These are phyloP conservation scores for Epinotia ramella DNA, from an alignment of 2,888 invertebrate species.

Conservation along the genomic window DNA sequence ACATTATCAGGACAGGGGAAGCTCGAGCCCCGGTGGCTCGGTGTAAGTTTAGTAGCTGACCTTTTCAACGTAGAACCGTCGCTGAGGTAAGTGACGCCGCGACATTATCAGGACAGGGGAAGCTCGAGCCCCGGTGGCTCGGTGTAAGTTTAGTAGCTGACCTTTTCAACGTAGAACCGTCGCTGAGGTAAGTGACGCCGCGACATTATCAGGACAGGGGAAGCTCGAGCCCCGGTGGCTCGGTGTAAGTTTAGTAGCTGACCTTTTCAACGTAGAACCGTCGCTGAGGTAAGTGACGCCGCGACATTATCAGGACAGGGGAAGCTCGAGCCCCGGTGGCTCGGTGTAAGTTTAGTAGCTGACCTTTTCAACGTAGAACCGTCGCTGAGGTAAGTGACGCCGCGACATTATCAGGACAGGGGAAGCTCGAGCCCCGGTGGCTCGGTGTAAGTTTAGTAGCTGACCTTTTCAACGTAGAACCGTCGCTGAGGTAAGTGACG, in stretches of 20 bases:
- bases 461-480: conserved; percentile 13
- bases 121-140: background rate
- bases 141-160: conserved; percentile 3
- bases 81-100: conserved; percentile 9
- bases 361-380: conserved; percentile 12
- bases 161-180: conserved; percentile 13
- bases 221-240: background rate
- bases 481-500: conserved; percentile 8
- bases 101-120: conserved; percentile 17
- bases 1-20: conserved; percentile 15
- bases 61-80: conserved; percentile 10
- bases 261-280: conserved; percentile 11
- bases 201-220: conserved; percentile 21
- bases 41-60: conserved; percentile 9
- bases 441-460: background rate
- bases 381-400: conserved; percentile 10
- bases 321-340: background rate
- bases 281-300: conserved; percentile 9
- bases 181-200: conserved; percentile 7
- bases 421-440: background rate
- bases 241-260: background rate
- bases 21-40: background rate
- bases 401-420: conserved; percentile 21
- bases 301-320: conserved; percentile 22
- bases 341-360: background rate